These are phyloP conservation scores for Reticulitermes speratus DNA, from an alignment of 1,140 invertebrate genomes.

Conservation along the genomic window DNA sequence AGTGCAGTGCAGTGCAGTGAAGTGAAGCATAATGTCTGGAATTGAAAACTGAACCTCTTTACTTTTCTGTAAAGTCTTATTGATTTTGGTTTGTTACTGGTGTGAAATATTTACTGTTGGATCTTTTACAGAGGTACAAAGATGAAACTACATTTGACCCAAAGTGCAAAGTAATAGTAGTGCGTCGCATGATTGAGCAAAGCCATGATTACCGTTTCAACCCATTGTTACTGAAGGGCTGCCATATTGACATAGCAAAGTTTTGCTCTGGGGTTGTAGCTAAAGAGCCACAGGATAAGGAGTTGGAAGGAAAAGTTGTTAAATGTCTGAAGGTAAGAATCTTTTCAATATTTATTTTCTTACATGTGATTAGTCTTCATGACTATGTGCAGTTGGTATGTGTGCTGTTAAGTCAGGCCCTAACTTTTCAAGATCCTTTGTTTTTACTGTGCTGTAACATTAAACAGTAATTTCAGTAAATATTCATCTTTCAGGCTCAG, in stretches of 20 bases:
- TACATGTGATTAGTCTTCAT: too few species aligned
- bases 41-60: too few species aligned
- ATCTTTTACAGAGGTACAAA: constrained; percentile 60
- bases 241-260: constrained; percentile 69
- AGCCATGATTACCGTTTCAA: constrained; percentile 92
- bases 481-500: too few species aligned
- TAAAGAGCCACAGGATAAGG: constrained; percentile 38
- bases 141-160: constrained; percentile 80
- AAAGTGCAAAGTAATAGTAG: constrained; percentile 81
- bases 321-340: constrained; percentile 42
- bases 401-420: too few species aligned
- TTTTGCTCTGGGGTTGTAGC: constrained; percentile 59
- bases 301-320: constrained; percentile 59
- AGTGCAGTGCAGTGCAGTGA: too few species aligned
- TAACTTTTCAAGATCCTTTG: too few species aligned
- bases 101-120: background rate
- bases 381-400: too few species aligned
- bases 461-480: too few species aligned
- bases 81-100: too few species aligned
- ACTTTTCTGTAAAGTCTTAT: too few species aligned
- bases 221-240: constrained; percentile 77
- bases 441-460: too few species aligned
- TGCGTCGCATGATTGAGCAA: constrained; percentile 88
- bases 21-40: too few species aligned
- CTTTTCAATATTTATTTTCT: background rate